Conservation (phyloP, 2,113 vertebrate genomes). For the Datnioides undecimradiatus region DNA sequence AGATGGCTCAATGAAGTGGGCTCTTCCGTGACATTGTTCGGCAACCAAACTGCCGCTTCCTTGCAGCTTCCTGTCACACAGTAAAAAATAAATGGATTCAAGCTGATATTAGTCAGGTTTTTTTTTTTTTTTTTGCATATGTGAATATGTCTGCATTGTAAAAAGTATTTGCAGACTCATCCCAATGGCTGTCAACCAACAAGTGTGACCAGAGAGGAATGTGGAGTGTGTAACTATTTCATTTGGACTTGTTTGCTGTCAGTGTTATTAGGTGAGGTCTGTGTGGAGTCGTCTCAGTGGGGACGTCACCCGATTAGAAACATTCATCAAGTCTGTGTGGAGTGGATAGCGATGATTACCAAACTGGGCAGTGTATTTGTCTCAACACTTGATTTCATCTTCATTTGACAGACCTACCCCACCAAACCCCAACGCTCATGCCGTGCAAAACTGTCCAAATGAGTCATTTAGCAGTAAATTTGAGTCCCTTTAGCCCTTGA, state of each 20-base stretch:
- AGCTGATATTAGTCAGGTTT: neutral
- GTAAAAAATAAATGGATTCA: neutral
- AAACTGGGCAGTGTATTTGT: conserved; percentile 64
- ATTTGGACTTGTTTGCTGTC: conserved; percentile 71
- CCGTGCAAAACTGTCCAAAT: conserved; percentile 46
- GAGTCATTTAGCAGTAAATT: conserved; percentile 47
- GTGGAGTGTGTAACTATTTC: conserved; percentile 65
- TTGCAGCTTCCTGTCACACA: neutral
- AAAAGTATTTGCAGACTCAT: conserved; percentile 3
- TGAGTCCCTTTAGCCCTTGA: conserved; percentile 27
- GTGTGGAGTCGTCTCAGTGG: conserved; percentile 60
- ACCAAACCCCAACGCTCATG: conserved; percentile 42
- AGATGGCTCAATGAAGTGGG: no score
- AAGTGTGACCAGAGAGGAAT: conserved; percentile 15
- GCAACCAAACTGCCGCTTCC: neutral
- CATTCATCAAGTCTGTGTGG: conserved; percentile 74
- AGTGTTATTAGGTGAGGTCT: conserved; percentile 70
- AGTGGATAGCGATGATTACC: conserved; percentile 62
- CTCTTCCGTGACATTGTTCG: neutral
- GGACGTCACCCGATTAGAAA: conserved; percentile 78
- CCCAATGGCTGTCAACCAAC: conserved; percentile 22
- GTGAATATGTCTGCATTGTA: neutral
- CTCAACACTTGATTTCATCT: conserved; percentile 74
- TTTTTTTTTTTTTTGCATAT: neutral
- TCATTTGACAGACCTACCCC: conserved; percentile 61